phyloP scores from a whole-genome alignment of 2,797 vertebrate genomes.

The Nasua narica region DNA sequence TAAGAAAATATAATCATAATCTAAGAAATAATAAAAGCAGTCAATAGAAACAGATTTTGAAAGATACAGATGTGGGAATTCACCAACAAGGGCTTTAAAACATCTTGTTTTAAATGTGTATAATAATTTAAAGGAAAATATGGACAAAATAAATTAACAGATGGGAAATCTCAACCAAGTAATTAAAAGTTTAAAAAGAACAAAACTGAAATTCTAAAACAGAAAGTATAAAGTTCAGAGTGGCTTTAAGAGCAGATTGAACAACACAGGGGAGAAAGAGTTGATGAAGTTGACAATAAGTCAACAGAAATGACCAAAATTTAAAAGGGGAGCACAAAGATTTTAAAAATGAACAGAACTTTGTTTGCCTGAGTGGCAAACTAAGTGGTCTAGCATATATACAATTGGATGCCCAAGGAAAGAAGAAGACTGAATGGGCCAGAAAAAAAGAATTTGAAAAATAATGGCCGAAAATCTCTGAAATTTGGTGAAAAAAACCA shows the following conservation, averaged over 20 bases:
- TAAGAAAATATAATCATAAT: neutral
- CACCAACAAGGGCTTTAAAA: neutral
- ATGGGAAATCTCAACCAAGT: neutral
- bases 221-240: neutral
- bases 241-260: neutral
- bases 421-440: neutral
- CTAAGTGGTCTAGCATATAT: neutral
- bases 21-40: neutral
- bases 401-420: neutral
- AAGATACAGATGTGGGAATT: neutral
- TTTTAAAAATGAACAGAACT: neutral
- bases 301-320: neutral
- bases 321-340: neutral
- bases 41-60: neutral
- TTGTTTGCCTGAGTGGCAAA: neutral
- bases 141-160: neutral
- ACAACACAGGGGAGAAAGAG: neutral
- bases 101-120: neutral
- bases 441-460: neutral
- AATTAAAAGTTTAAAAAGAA: neutral
- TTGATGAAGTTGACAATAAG: neutral
- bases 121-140: neutral
- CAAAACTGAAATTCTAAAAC: neutral
- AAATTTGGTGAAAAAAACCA: neutral
- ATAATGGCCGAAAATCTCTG: neutral